Evolutionary conservation across 1,140 invertebrate genomes (phyloP), one percentile per base, ranked within the genome.

Genomic region (Trigoniulus corallinus): DNA sequence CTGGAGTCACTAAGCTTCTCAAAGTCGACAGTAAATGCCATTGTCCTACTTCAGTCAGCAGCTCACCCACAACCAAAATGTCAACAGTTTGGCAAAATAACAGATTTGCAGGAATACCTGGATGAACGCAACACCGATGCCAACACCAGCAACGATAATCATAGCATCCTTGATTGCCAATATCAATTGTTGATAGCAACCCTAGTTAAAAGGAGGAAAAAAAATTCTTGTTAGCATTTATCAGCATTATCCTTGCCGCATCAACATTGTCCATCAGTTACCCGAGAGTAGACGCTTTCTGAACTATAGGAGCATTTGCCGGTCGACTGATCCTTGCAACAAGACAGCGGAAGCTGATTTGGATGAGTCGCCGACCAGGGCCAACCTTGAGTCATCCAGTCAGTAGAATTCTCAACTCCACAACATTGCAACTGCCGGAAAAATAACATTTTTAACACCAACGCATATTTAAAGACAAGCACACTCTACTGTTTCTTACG

Each of bases 101-200:
- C n/a, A n/a, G n/a, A n/a, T n/a, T n/a, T n/a, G n/a, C n/a, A n/a
- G n/a, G n/a, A n/a, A n/a, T 48, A 61, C 59, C 55, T 62, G 56
- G 1, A 62, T 51, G 51, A 61, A 56, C 15, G 57, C 60, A 44
- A 62, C 58, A n/a, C 60, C 58, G 21, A 62, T 55, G 46, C 59
- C 60, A 39, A 62, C 56, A 18, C 61, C 57, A 15, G 52, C 59
- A 21, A 58, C 48, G 23, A 62, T 47, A 22, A 55, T 50, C 25
- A 54, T 53, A 34, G 57, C 47, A 39, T 59, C 59, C 10, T 55
- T 46, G n/a, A 48, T 24, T 22, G 55, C 52, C 18, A 56, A 51
- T 34, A 55, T 53, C 22, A 62, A 45, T 45, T 59, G 53, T 21
- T 57, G 48, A 18, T 60, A 57, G 50, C 61, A 62, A 20, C 61